These are phyloP conservation scores for Baccha elongata DNA, from an alignment of 2,888 invertebrate species.

Conservation along the genomic window DNA sequence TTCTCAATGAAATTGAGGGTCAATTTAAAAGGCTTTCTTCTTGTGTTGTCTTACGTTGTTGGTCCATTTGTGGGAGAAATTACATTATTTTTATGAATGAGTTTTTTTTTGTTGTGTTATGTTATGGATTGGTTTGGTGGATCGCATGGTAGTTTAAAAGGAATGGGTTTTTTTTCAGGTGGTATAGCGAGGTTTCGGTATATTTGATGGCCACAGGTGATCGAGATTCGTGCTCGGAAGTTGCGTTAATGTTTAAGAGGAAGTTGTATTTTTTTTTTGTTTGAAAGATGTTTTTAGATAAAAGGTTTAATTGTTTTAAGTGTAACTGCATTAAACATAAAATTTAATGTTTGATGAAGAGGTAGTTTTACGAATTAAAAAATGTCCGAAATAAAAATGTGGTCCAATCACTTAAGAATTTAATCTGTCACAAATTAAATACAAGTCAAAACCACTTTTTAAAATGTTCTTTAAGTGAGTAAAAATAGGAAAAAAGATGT, in stretches of 20 bases:
- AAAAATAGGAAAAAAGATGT: too few relatives aligned
- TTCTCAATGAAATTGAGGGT: constrained; percentile 51
- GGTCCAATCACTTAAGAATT: too few relatives aligned
- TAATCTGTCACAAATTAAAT: too few relatives aligned
- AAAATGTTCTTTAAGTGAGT: too few relatives aligned
- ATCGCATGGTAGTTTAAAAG: constrained; percentile 29
- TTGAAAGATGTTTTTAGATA: constrained; percentile 26
- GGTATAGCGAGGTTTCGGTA: constrained; percentile 48
- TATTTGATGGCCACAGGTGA: constrained; percentile 50
- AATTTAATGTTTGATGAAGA: neutral
- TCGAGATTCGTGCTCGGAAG: constrained; percentile 68
- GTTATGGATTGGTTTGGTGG: constrained; percentile 22
- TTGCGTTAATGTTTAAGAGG: constrained; percentile 29
- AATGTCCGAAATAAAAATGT: too few relatives aligned
- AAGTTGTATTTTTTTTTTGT: constrained; percentile 6
- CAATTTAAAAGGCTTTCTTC: constrained; percentile 3
- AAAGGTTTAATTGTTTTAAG: constrained; percentile 21
- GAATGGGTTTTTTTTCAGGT: constrained; percentile 10
- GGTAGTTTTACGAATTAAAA: neutral
- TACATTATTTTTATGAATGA: constrained; percentile 56
- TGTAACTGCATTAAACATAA: neutral
- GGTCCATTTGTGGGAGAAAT: constrained; percentile 41
- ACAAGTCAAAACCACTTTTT: too few relatives aligned
- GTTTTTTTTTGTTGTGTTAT: constrained; percentile 6
- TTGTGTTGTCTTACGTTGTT: constrained; percentile 4